Percentiles rank a stretch among this genome's conserved stretches.
These are phyloP conservation scores for Halictus quadricinctus DNA, from an alignment of 2,888 invertebrate species.

Conservation along the genomic window DNA sequence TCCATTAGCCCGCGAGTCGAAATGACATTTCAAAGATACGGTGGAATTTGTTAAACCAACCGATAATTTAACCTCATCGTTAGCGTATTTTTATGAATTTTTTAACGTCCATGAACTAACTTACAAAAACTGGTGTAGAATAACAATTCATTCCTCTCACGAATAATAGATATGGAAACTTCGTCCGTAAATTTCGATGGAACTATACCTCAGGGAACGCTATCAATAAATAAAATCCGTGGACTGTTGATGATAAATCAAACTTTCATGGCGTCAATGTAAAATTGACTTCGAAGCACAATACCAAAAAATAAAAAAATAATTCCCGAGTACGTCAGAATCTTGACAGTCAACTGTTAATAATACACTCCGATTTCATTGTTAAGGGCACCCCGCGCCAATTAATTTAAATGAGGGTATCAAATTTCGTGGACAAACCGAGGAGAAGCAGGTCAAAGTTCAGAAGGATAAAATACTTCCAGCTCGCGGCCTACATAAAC, in stretches of 20 bases:
- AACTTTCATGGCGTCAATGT: not conserved
- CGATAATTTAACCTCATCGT: not conserved
- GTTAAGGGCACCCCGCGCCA: not conserved
- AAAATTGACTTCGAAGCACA: not conserved
- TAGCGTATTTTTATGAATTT: not conserved
- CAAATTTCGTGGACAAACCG: not conserved
- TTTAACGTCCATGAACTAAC: accelerated
- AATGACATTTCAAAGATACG: not conserved
- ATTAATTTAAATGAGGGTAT: slow-evolving; percentile 3
- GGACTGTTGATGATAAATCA: not conserved
- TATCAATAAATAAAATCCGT: not conserved
- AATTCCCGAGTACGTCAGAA: not conserved
- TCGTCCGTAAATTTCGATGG: not conserved
- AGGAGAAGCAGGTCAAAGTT: not conserved
- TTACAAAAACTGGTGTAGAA: not conserved
- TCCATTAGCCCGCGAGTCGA: not conserved
- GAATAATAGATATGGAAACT: not conserved
- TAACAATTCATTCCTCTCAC: not conserved
- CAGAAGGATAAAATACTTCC: not conserved
- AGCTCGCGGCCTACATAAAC: not conserved
- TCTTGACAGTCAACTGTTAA: not conserved
- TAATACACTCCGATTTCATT: not conserved
- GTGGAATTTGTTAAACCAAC: not conserved
- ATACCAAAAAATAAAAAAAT: not conserved
- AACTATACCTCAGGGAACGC: not conserved